These are phyloP conservation scores for Leucophenga maculata DNA, from an alignment of 2,888 invertebrate species.

Conservation along the genomic window DNA sequence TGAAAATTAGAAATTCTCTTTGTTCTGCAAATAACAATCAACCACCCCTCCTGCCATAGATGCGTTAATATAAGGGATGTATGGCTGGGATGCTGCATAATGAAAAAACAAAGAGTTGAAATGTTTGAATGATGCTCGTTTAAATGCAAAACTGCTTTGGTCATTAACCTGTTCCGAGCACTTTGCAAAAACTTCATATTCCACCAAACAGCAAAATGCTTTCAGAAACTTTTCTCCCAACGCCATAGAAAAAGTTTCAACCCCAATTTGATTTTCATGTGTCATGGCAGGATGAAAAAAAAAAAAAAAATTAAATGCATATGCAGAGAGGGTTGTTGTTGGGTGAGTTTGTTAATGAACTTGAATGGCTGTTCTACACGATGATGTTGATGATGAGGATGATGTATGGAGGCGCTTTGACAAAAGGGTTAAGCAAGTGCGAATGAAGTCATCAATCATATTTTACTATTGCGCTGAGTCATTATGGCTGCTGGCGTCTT, in stretches of 20 bases:
- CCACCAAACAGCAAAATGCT: conserved; percentile 53
- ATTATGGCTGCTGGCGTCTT: not conserved
- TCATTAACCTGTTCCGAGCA: conserved; percentile 64
- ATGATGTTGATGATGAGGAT: not conserved
- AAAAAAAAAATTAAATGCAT: conserved; percentile 9
- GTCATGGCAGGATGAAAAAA: no score
- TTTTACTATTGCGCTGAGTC: conserved; percentile 2
- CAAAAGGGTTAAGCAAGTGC: conserved; percentile 64
- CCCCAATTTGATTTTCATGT: conserved; percentile 41
- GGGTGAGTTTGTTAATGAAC: conserved; percentile 59
- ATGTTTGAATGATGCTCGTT: conserved; percentile 41
- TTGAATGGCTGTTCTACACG: conserved; percentile 37
- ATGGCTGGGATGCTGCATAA: not conserved
- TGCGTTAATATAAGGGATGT: not conserved
- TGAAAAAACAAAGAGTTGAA: not conserved
- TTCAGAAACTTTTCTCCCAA: conserved; percentile 45
- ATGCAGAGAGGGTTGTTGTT: conserved; percentile 42
- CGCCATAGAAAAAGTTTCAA: conserved; percentile 7
- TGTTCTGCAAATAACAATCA: conserved; percentile 54
- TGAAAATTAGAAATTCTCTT: conserved; percentile 61
- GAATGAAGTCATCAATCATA: conserved; percentile 34
- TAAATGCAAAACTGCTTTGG: conserved; percentile 64
- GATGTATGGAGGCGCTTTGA: conserved; percentile 29
- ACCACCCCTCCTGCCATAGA: not conserved
- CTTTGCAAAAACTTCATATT: conserved; percentile 51